Evolutionary conservation across 2,113 vertebrate species (phyloP).

Genomic region (Asarcornis scutulata): DNA sequence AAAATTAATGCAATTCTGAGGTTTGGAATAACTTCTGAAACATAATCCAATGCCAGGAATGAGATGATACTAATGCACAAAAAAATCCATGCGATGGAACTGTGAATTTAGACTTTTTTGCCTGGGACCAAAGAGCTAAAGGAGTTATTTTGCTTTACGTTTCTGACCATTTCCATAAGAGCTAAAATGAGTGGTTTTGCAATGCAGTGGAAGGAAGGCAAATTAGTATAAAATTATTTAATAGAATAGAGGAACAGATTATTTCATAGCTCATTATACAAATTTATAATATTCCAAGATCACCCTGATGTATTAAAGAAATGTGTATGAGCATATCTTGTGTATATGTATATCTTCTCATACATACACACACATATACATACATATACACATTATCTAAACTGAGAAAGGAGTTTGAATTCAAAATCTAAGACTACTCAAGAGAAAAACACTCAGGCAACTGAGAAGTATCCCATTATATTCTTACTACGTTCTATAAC

Average conservation of each 20-base stretch:
- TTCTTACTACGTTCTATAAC: neutral
- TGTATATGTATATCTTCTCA: neutral
- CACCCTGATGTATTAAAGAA: neutral
- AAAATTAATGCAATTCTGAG: slow-evolving; percentile 25
- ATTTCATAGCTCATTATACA: neutral
- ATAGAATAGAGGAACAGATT: neutral
- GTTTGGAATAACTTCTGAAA: slow-evolving; percentile 20
- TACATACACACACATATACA: neutral
- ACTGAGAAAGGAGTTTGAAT: neutral
- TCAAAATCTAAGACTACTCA: neutral
- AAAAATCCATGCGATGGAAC: neutral
- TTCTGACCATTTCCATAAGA: neutral
- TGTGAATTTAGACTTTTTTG: neutral
- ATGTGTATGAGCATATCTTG: neutral
- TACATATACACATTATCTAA: neutral
- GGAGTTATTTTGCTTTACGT: neutral
- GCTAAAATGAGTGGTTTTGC: neutral
- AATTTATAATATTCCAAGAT: neutral
- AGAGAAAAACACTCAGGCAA: neutral
- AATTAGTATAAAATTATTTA: neutral
- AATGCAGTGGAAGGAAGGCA: neutral
- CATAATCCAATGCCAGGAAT: neutral
- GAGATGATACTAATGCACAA: neutral
- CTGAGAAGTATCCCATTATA: neutral
- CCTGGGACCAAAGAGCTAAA: neutral